Evolutionary conservation across 2,888 invertebrate genomes (phyloP).

Genomic region (Parthenolecanium corni): DNA sequence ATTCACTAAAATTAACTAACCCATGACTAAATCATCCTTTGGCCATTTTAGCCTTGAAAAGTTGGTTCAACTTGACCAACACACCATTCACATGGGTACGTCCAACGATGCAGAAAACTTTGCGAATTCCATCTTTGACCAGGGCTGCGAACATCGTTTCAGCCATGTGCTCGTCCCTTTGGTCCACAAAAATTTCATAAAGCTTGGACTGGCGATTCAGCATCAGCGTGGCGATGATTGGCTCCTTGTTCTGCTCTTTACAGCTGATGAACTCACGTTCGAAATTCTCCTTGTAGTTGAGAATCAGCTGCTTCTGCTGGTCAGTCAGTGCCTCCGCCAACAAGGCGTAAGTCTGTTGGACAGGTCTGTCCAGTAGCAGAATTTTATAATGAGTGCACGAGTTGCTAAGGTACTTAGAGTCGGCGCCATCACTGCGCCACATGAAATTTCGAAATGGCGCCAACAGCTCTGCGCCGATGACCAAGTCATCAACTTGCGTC

Average conservation of each 20-base stretch:
- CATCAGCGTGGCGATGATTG: neutral
- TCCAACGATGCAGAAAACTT: conserved; percentile 13
- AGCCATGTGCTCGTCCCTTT: conserved; percentile 17
- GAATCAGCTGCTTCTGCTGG: neutral
- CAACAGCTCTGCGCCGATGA: conserved; percentile 11
- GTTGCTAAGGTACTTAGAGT: conserved; percentile 9
- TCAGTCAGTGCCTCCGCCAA: neutral
- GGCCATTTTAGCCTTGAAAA: no score
- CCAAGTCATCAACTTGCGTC: neutral
- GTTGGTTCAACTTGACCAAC: neutral
- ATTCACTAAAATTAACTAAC: no score
- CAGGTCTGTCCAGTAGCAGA: conserved; percentile 8
- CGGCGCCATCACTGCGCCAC: conserved; percentile 8
- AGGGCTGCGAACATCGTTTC: conserved; percentile 1
- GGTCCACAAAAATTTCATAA: neutral
- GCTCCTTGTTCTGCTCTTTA: neutral
- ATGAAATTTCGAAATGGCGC: conserved; percentile 2
- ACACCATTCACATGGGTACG: neutral
- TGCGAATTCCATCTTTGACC: neutral
- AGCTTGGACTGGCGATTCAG: neutral
- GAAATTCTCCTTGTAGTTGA: conserved; percentile 6
- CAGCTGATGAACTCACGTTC: neutral
- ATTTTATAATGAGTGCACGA: conserved; percentile 1
- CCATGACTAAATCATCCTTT: no score
- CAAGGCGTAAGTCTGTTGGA: conserved; percentile 1